phyloP scores from a whole-genome alignment of 2,113 vertebrate species.

The Felis chaus region DNA sequence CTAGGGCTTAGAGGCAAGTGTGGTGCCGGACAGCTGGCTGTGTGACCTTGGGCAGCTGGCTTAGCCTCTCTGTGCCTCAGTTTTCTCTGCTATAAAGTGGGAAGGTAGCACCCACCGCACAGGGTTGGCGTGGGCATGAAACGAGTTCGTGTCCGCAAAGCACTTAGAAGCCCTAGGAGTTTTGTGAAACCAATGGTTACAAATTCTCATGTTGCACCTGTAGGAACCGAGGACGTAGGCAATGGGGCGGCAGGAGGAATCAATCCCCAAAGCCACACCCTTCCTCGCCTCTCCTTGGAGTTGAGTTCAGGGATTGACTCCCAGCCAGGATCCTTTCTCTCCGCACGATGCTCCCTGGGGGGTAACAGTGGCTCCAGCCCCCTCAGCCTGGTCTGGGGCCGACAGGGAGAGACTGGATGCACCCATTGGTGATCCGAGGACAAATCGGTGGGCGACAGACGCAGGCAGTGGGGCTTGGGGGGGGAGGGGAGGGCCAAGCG shows the following conservation, averaged over 20 bases:
- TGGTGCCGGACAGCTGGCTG: background rate
- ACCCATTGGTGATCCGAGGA: background rate
- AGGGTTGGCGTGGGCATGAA: background rate
- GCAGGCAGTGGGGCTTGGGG: background rate
- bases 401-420: background rate
- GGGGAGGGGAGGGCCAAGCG: rapidly evolving
- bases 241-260: background rate
- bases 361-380: background rate
- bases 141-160: background rate
- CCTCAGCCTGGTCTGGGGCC: background rate
- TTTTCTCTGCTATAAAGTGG: background rate
- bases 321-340: background rate
- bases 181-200: background rate
- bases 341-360: background rate
- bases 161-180: background rate
- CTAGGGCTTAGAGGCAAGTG: background rate
- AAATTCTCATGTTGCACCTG: background rate
- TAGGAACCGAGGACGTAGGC: background rate
- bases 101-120: background rate
- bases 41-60: background rate
- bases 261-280: background rate
- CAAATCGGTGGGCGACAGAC: background rate
- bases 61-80: background rate
- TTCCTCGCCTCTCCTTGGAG: background rate
- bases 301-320: background rate